Percentiles rank a stretch among this genome's conserved stretches.
Evolutionary conservation across 2,888 invertebrate species (phyloP).

Genomic region (Helicoverpa assulta): DNA sequence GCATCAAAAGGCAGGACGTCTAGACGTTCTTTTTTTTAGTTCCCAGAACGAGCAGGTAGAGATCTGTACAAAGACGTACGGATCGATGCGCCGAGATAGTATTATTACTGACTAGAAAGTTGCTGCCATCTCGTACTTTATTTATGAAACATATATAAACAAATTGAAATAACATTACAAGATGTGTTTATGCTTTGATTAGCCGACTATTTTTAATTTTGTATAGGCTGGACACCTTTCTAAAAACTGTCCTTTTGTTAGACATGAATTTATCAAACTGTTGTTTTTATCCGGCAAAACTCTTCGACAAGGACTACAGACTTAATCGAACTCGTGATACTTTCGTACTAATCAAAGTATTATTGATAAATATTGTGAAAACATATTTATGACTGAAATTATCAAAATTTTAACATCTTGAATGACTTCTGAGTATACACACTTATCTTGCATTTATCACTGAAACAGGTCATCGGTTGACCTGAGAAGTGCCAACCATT

Average conservation of each 20-base stretch:
- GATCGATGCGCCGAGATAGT: constrained; percentile 51
- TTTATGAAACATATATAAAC: constrained; percentile 5
- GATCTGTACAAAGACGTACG: constrained; percentile 69
- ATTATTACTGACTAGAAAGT: constrained; percentile 60
- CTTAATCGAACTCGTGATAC: background rate
- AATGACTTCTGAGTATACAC: constrained; percentile 8
- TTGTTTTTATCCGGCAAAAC: background rate
- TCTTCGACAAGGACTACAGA: background rate
- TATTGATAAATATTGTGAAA: too few species aligned
- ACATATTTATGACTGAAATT: background rate
- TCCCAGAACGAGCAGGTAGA: constrained; percentile 86
- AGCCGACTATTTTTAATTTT: background rate
- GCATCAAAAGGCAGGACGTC: constrained; percentile 87
- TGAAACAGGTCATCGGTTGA: constrained; percentile 54
- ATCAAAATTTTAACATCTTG: background rate
- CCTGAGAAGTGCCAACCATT: constrained; percentile 37
- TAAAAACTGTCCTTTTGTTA: background rate
- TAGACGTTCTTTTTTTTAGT: constrained; percentile 85
- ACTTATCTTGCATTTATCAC: constrained; percentile 41
- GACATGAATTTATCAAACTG: background rate
- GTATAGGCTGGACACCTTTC: background rate
- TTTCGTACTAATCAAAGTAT: background rate
- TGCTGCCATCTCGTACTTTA: constrained; percentile 58
- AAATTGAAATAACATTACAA: constrained; percentile 5
- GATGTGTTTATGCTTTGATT: background rate